These are phyloP conservation scores for Xenus cinereus DNA, from an alignment of 2,113 vertebrate species.

Conservation along the genomic window DNA sequence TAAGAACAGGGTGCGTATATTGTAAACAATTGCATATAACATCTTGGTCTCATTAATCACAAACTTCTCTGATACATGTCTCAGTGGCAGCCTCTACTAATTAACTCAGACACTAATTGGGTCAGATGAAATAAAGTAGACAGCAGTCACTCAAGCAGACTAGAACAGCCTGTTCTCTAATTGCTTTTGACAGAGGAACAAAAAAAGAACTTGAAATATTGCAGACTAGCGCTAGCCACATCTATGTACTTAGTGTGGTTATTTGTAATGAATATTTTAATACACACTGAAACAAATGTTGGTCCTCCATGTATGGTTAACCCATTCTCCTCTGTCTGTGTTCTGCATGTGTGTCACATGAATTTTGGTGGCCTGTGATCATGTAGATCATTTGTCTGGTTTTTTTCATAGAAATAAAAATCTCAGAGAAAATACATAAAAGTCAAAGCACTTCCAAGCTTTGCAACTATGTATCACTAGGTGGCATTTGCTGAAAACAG, in stretches of 20 bases:
- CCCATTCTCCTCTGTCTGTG: background rate
- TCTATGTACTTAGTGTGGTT: background rate
- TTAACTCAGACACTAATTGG: constrained; percentile 40
- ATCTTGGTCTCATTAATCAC: background rate
- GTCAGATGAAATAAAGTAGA: constrained; percentile 48
- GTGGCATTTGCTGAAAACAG: constrained; percentile 54
- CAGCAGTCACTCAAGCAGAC: constrained; percentile 53
- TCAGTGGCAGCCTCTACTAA: constrained; percentile 28
- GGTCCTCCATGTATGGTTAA: background rate
- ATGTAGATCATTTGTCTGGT: background rate
- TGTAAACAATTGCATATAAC: background rate
- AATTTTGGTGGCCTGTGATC: background rate
- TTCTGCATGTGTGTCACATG: background rate
- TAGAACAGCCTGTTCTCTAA: constrained; percentile 45
- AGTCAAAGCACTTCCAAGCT: background rate
- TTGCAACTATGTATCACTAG: constrained; percentile 21
- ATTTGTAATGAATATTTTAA: background rate
- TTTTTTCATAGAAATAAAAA: background rate
- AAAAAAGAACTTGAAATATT: background rate
- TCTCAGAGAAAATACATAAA: background rate
- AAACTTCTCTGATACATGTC: background rate
- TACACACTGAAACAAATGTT: background rate
- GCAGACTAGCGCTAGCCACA: background rate
- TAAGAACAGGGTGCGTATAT: background rate
- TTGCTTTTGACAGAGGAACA: constrained; percentile 16